These are phyloP conservation scores for Charadrius vociferus DNA, from an alignment of 2,113 vertebrate species.

Conservation along the genomic window DNA sequence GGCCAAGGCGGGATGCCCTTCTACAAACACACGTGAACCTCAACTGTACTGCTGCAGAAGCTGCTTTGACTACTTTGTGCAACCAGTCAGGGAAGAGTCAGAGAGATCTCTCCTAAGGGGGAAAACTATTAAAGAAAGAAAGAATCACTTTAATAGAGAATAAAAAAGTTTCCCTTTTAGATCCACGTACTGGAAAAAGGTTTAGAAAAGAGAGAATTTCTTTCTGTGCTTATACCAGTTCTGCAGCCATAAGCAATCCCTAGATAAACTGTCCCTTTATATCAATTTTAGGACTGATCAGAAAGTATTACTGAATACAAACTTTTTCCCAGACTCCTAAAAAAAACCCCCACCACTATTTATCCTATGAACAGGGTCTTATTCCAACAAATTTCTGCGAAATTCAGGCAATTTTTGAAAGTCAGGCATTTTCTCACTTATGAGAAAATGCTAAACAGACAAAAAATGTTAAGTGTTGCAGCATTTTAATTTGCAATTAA, in stretches of 20 bases:
- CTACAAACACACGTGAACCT: rapidly evolving
- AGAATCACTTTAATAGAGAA: neutral
- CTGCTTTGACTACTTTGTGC: neutral
- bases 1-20: neutral
- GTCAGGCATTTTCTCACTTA: neutral
- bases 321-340: neutral
- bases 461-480: neutral
- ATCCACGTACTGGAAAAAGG: neutral
- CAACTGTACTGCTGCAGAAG: neutral
- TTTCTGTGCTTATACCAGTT: neutral
- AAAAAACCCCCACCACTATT: neutral
- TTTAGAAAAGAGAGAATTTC: neutral
- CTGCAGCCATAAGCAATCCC: neutral
- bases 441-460: neutral
- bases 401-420: neutral
- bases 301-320: neutral
- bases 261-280: neutral
- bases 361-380: neutral
- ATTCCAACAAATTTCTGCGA: neutral
- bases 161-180: neutral
- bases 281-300: neutral
- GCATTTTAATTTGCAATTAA: neutral
- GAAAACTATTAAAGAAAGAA: neutral
- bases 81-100: neutral
- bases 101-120: neutral